These are phyloP conservation scores for Neolamprologus ventralis DNA, from an alignment of 2,113 vertebrate species.

Conservation along the genomic window DNA sequence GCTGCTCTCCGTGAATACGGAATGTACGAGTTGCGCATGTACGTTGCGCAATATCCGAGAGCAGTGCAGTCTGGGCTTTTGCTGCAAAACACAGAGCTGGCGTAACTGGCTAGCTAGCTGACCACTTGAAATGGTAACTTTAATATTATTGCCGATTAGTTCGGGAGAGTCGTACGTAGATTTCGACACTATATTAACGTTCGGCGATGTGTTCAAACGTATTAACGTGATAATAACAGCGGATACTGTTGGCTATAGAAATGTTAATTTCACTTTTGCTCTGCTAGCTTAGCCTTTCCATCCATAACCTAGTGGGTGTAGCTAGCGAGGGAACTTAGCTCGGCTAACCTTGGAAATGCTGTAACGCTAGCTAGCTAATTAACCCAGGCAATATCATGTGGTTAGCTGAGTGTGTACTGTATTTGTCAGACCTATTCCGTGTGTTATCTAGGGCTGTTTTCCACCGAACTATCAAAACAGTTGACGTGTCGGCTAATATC, in stretches of 20 bases:
- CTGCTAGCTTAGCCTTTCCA: slow-evolving; percentile 9
- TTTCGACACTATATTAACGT: not conserved
- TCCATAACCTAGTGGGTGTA: not conserved
- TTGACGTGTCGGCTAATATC: not conserved
- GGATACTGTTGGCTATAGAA: not conserved
- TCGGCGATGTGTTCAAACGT: not conserved
- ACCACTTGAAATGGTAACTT: slow-evolving; percentile 65
- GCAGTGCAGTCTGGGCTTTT: slow-evolving; percentile 62
- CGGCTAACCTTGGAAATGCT: not conserved
- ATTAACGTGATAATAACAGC: not conserved
- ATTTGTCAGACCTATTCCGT: not conserved
- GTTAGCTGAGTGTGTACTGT: not conserved
- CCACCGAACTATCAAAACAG: not conserved
- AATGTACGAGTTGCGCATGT: not conserved
- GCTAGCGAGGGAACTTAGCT: not conserved
- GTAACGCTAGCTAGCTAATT: not conserved
- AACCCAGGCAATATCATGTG: not conserved
- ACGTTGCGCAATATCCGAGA: slow-evolving; percentile 39
- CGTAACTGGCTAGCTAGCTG: slow-evolving; percentile 57
- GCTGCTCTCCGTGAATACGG: not conserved
- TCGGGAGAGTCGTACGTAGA: not conserved
- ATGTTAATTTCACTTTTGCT: slow-evolving; percentile 1
- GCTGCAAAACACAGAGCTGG: slow-evolving; percentile 57
- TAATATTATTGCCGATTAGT: not conserved
- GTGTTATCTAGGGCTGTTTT: not conserved